Conservation (phyloP, 2,888 invertebrate species). For the Scaeva pyrastri region DNA sequence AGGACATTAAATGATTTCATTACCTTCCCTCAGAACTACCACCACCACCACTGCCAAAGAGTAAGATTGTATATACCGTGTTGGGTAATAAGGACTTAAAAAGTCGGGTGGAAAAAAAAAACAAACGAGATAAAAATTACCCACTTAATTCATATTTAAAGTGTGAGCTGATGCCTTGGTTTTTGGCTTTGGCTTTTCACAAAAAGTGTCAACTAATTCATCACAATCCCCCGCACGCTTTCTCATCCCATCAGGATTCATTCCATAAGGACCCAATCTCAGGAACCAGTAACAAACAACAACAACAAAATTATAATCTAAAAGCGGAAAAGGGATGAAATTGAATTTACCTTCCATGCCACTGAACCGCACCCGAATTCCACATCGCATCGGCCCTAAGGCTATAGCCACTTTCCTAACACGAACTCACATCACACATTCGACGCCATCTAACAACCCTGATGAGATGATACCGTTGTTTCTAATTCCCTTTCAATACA, state of each 20-base stretch:
- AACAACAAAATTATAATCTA: conserved; percentile 43
- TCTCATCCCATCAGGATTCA: conserved; percentile 36
- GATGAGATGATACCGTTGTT: neutral
- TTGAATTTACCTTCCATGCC: conserved; percentile 81
- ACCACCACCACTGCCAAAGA: neutral
- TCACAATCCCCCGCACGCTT: conserved; percentile 72
- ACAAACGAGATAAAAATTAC: conserved; percentile 71
- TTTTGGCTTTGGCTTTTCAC: conserved; percentile 42
- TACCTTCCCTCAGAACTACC: conserved; percentile 13
- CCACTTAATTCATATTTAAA: conserved; percentile 74
- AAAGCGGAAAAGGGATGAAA: conserved; percentile 77
- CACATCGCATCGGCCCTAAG: no score
- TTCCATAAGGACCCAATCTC: neutral
- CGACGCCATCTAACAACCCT: conserved; percentile 10
- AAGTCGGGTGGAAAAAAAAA: neutral
- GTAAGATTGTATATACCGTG: no score
- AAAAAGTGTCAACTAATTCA: conserved; percentile 74
- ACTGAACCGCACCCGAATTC: conserved; percentile 68
- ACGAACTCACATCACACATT: no score
- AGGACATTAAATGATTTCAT: conserved; percentile 58
- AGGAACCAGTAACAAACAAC: conserved; percentile 19
- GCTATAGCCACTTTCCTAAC: conserved; percentile 28
- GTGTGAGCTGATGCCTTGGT: conserved; percentile 42
- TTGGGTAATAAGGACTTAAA: conserved; percentile 29
- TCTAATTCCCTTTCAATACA: conserved; percentile 1